A percentile compares a stretch with the other conserved stretches of the same genome.
Conservation (phyloP, 2,888 invertebrate genomes). For the Trichacis sp. region DNA sequence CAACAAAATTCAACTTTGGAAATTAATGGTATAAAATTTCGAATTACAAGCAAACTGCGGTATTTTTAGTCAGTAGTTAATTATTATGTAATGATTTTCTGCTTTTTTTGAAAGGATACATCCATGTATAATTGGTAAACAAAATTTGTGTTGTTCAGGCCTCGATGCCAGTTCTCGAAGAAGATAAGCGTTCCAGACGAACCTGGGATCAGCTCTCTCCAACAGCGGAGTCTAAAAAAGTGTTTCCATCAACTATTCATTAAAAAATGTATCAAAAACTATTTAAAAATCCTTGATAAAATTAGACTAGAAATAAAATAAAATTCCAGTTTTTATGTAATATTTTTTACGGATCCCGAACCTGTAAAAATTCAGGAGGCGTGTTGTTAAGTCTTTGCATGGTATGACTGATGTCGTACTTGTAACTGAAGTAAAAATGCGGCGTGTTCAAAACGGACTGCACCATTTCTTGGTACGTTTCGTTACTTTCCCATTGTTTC, state of each 20-base stretch:
- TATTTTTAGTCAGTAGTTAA: not conserved
- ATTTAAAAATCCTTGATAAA: too few relatives aligned
- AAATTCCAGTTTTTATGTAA: too few relatives aligned
- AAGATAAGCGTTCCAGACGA: conserved; percentile 93
- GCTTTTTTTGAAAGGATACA: conserved; percentile 85
- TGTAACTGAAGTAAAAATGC: conserved; percentile 93
- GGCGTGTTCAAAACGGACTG: conserved; percentile 85
- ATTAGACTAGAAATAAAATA: too few relatives aligned
- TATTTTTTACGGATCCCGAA: too few relatives aligned
- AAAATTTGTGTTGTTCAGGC: conserved; percentile 81
- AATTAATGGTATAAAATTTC: too few relatives aligned
- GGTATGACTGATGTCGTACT: conserved; percentile 92
- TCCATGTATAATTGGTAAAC: conserved; percentile 91
- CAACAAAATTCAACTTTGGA: too few relatives aligned
- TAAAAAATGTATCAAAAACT: too few relatives aligned
- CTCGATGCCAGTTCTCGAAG: conserved; percentile 80
- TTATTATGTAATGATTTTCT: conserved; percentile 1
- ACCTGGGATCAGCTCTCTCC: conserved; percentile 86
- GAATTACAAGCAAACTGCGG: not conserved
- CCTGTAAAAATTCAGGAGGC: conserved; percentile 84
- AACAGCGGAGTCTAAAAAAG: conserved; percentile 76
- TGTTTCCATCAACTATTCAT: too few relatives aligned
- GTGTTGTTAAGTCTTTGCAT: conserved; percentile 89
- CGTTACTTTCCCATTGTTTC: conserved; percentile 87
- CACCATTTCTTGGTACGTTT: conserved; percentile 86